Conservation (phyloP, 2,797 vertebrate genomes). For the Calcarius lapponicus region DNA sequence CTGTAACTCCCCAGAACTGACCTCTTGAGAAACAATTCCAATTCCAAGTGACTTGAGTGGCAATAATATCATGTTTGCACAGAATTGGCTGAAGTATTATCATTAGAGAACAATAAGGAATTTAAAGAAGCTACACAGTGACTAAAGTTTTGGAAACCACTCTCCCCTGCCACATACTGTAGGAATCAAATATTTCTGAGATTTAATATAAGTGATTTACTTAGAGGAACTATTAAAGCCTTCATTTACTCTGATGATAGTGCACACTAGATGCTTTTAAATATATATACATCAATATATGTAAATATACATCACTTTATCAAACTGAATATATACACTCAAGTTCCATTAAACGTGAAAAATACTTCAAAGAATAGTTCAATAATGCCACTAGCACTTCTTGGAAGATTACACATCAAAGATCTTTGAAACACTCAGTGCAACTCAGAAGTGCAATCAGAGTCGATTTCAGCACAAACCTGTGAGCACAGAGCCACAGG, state of each 20-base stretch:
- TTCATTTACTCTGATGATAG: neutral
- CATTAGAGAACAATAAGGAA: neutral
- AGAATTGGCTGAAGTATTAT: neutral
- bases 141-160: neutral
- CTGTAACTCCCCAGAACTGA: neutral
- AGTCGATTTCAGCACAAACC: neutral
- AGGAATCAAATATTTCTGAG: neutral
- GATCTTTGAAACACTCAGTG: neutral
- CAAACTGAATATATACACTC: neutral
- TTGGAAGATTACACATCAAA: neutral
- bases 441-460: neutral
- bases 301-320: neutral
- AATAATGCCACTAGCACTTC: neutral
- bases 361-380: slow-evolving; percentile 4
- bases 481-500: neutral
- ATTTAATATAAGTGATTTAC: neutral
- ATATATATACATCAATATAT: neutral
- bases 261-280: neutral
- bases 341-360: neutral
- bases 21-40: neutral
- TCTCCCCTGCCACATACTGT: neutral
- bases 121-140: neutral
- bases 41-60: neutral
- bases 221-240: neutral
- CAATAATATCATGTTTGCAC: neutral